Percentiles rank a stretch among this genome's conserved stretches.
Conservation (phyloP, 1,140 invertebrate genomes). For the Leucophenga varia region DNA sequence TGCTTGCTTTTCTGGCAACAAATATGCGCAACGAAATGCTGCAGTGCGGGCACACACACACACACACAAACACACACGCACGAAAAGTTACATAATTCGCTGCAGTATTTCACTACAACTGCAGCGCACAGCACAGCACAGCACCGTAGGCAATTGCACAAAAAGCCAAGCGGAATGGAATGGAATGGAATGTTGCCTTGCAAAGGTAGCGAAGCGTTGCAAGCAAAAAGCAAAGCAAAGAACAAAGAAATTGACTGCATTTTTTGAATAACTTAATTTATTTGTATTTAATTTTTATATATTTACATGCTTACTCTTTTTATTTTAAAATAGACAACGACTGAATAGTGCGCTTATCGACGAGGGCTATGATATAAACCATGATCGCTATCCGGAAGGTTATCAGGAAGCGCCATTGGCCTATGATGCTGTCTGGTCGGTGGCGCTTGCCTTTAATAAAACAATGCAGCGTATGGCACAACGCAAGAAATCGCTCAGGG, state of each 20-base stretch:
- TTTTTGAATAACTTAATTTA: neutral
- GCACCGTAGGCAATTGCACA: too few relatives aligned
- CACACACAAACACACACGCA: too few relatives aligned
- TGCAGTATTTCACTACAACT: too few relatives aligned
- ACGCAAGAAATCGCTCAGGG: constrained; percentile 79
- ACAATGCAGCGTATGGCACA: constrained; percentile 84
- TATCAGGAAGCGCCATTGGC: constrained; percentile 98
- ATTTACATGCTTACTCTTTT: neutral
- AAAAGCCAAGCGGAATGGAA: too few relatives aligned
- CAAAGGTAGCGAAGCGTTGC: too few relatives aligned
- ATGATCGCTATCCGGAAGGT: constrained; percentile 84
- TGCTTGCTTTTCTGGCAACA: too few relatives aligned
- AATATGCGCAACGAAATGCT: neutral
- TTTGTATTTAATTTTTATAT: neutral
- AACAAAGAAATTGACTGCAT: too few relatives aligned
- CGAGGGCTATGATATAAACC: constrained; percentile 78
- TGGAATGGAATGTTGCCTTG: too few relatives aligned
- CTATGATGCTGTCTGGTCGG: constrained; percentile 98
- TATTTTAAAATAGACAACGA: constrained; percentile 62
- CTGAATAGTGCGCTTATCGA: constrained; percentile 77
- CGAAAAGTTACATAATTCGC: too few relatives aligned
- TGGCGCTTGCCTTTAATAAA: constrained; percentile 95
- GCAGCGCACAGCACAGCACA: too few relatives aligned
- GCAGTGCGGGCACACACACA: too few relatives aligned
- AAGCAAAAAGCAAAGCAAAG: too few relatives aligned